These are phyloP conservation scores for Botia kubotai DNA, from an alignment of 2,797 vertebrate species.

Conservation along the genomic window DNA sequence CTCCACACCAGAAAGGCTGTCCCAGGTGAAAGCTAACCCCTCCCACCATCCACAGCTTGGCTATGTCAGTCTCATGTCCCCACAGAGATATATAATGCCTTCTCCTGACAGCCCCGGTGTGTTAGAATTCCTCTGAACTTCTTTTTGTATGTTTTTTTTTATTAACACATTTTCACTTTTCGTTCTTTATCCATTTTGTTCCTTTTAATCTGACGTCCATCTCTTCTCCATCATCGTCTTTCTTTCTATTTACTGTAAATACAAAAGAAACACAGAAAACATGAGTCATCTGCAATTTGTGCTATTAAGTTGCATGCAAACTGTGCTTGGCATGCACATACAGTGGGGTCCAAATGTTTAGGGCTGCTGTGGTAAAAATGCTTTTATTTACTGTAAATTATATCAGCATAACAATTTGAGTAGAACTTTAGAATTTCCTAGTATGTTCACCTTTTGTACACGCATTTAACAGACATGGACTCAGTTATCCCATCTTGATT, in stretches of 20 bases:
- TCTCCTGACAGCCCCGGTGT: conserved; percentile 67
- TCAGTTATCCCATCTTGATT: not conserved
- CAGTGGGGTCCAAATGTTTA: not conserved
- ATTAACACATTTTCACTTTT: conserved; percentile 62
- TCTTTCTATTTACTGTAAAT: conserved; percentile 78
- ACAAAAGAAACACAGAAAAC: conserved; percentile 67
- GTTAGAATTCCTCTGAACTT: conserved; percentile 68
- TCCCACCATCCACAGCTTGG: conserved; percentile 60
- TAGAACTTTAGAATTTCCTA: too few species aligned
- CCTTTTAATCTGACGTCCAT: conserved; percentile 73
- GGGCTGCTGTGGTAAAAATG: conserved; percentile 3
- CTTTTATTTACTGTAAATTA: not conserved
- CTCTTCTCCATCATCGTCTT: conserved; percentile 68
- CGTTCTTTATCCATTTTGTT: conserved; percentile 64
- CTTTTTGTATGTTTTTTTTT: conserved; percentile 67
- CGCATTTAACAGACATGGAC: too few species aligned
- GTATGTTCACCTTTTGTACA: too few species aligned
- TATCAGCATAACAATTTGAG: not conserved
- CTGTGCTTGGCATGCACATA: conserved; percentile 27
- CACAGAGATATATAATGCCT: conserved; percentile 62
- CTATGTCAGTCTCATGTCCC: conserved; percentile 67
- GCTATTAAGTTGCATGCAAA: not conserved
- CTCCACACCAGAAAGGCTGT: conserved; percentile 72
- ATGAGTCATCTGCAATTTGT: conserved; percentile 51
- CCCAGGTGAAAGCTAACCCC: conserved; percentile 65